A percentile compares a stretch with the other conserved stretches of the same genome.
Conservation (phyloP, 2,113 vertebrate genomes). For the Syngnathus scovelli region DNA sequence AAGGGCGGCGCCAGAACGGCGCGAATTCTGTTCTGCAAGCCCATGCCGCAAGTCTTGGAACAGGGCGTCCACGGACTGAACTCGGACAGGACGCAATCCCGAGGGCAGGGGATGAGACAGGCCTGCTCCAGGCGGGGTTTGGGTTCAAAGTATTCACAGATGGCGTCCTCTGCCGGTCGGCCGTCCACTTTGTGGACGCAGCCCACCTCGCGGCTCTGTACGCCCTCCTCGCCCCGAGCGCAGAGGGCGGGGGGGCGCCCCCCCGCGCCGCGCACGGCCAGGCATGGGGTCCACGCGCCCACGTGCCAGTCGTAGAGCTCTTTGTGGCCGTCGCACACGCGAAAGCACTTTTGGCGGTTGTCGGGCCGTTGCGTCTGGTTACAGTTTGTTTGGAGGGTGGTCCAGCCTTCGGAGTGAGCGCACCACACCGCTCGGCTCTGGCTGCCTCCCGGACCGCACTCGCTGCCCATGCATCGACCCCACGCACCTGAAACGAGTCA, state of each 20-base stretch:
- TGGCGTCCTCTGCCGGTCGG: constrained; percentile 77
- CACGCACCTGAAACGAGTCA: constrained; percentile 76
- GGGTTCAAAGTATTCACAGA: constrained; percentile 96
- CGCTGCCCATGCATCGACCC: constrained; percentile 96
- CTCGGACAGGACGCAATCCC: constrained; percentile 84
- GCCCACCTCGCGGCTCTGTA: constrained; percentile 84
- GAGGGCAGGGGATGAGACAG: constrained; percentile 90
- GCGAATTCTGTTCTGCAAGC: constrained; percentile 83
- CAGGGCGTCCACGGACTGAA: constrained; percentile 87
- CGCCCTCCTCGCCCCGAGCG: constrained; percentile 84
- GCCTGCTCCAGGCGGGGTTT: constrained; percentile 91
- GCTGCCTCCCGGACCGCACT: constrained; percentile 90
- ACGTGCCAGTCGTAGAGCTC: constrained; percentile 92
- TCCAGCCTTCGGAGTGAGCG: constrained; percentile 93
- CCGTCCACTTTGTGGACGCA: constrained; percentile 82
- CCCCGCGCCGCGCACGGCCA: constrained; percentile 71
- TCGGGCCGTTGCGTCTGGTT: constrained; percentile 75
- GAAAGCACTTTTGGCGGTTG: constrained; percentile 92
- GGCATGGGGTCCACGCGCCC: constrained; percentile 86
- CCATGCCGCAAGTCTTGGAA: constrained; percentile 85
- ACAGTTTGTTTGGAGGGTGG: constrained; percentile 89
- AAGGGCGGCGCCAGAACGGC: constrained; percentile 81
- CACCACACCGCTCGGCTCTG: constrained; percentile 95
- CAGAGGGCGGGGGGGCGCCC: constrained; percentile 69
- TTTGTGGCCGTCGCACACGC: constrained; percentile 94